A percentile compares a stretch with the other conserved stretches of the same genome.
Conservation (phyloP, 2,797 vertebrate genomes). For the Danio albolineatus region DNA sequence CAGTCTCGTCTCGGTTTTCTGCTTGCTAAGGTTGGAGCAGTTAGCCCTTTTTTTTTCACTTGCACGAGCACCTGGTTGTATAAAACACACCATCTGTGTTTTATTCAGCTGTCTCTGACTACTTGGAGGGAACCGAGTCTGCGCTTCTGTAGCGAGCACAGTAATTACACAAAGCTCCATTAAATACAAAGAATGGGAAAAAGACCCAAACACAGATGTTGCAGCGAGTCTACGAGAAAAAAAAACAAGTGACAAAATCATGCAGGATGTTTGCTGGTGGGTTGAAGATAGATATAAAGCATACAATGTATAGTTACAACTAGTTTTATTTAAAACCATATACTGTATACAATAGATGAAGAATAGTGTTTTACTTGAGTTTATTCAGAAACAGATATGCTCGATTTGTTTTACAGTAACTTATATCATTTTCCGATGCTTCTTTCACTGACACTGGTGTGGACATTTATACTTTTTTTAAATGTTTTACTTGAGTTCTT, state of each 20-base stretch:
- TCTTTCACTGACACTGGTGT: too few relatives aligned
- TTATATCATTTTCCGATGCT: too few relatives aligned
- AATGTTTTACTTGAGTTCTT: too few relatives aligned
- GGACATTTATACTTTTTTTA: too few relatives aligned
- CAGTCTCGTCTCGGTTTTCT: not conserved
- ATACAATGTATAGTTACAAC: too few relatives aligned
- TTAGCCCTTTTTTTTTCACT: constrained; percentile 18
- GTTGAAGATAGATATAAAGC: not conserved
- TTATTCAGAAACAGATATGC: too few relatives aligned
- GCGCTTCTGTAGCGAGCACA: constrained; percentile 54
- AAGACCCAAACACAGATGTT: constrained; percentile 69
- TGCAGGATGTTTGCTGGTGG: not conserved
- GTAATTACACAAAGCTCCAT: constrained; percentile 68
- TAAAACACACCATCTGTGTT: constrained; percentile 61
- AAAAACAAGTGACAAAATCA: constrained; percentile 19
- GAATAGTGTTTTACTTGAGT: too few relatives aligned
- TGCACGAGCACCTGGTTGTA: constrained; percentile 49
- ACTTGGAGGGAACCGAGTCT: constrained; percentile 41
- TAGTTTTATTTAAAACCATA: too few relatives aligned
- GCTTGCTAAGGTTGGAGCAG: constrained; percentile 12
- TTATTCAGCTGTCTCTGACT: constrained; percentile 49
- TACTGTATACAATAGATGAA: too few relatives aligned
- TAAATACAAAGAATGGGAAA: constrained; percentile 62
- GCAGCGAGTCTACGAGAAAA: constrained; percentile 40
- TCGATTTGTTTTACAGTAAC: too few relatives aligned